A percentile compares a stretch with the other conserved stretches of the same genome.
These are phyloP conservation scores for Melangyna quadrimaculata DNA, from an alignment of 2,888 invertebrate genomes.

Conservation along the genomic window DNA sequence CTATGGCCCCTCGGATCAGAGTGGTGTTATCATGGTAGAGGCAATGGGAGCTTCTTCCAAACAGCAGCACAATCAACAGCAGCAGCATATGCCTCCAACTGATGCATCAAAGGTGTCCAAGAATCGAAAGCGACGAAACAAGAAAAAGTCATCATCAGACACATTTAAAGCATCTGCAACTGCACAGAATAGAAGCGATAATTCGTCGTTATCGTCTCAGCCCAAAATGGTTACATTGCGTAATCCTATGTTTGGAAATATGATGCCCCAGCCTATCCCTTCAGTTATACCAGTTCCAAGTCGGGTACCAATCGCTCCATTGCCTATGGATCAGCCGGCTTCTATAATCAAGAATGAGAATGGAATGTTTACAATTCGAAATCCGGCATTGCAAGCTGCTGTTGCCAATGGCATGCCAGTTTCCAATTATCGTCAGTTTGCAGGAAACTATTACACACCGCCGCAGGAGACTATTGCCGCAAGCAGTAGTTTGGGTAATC, in stretches of 20 bases:
- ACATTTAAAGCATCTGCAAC: conserved; percentile 26
- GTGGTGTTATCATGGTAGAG: conserved; percentile 80
- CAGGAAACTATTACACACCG: conserved; percentile 78
- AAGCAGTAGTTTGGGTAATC: conserved; percentile 21
- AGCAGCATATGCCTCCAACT: conserved; percentile 62
- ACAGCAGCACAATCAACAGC: conserved; percentile 12
- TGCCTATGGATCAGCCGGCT: conserved; percentile 83
- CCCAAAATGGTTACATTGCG: conserved; percentile 89
- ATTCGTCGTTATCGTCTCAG: conserved; percentile 30
- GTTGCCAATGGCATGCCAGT: conserved; percentile 79
- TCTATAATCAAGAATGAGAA: conserved; percentile 87
- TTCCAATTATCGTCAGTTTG: conserved; percentile 78
- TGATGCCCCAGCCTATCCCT: conserved; percentile 51
- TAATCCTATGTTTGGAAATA: conserved; percentile 86
- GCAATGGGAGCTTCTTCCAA: conserved; percentile 76
- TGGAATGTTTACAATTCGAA: conserved; percentile 92
- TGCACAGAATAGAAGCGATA: conserved; percentile 28
- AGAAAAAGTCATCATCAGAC: conserved; percentile 76
- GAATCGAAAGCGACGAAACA: conserved; percentile 77
- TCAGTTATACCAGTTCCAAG: conserved; percentile 46
- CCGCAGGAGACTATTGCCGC: conserved; percentile 79
- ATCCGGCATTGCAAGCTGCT: conserved; percentile 83
- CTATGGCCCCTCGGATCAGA: conserved; percentile 75
- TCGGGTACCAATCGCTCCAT: conserved; percentile 72
- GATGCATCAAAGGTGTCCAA: conserved; percentile 75